A percentile compares a stretch with the other conserved stretches of the same genome.
Evolutionary conservation across 2,888 invertebrate species (phyloP).

Genomic region (Hofmannophila pseudospretella): DNA sequence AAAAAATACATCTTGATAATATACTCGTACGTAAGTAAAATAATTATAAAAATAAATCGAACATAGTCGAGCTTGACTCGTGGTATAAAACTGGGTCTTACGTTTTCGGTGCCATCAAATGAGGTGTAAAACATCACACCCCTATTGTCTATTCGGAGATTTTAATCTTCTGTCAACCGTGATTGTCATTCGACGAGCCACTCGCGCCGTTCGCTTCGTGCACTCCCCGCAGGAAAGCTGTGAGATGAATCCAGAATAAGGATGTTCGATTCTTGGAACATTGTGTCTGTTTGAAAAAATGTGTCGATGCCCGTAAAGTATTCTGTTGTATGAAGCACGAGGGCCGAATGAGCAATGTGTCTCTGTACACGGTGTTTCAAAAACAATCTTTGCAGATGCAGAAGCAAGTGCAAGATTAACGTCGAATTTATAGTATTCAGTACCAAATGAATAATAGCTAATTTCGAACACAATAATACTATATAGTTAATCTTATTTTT

Average conservation of each 20-base stretch:
- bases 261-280: conserved; percentile 30
- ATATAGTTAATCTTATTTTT: too few relatives aligned
- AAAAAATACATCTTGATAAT: too few relatives aligned
- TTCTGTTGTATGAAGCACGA: conserved; percentile 28
- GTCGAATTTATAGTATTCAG: too few relatives aligned
- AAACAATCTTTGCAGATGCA: too few relatives aligned
- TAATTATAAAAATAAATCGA: too few relatives aligned
- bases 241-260: conserved; percentile 57
- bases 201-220: conserved; percentile 18
- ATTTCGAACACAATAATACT: too few relatives aligned
- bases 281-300: conserved; percentile 39
- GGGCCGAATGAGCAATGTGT: conserved; percentile 25
- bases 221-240: conserved; percentile 22
- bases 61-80: too few relatives aligned
- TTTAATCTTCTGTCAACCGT: conserved; percentile 24
- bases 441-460: too few relatives aligned
- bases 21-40: too few relatives aligned
- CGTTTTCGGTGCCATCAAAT: conserved; percentile 8
- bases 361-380: neutral
- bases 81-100: neutral
- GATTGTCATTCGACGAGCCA: conserved; percentile 40
- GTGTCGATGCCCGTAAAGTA: conserved; percentile 52
- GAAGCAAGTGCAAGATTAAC: too few relatives aligned
- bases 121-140: conserved; percentile 25
- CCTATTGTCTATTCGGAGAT: conserved; percentile 26